Conservation (phyloP, 2,797 vertebrate genomes). For the Phyllotis vaccarum region DNA sequence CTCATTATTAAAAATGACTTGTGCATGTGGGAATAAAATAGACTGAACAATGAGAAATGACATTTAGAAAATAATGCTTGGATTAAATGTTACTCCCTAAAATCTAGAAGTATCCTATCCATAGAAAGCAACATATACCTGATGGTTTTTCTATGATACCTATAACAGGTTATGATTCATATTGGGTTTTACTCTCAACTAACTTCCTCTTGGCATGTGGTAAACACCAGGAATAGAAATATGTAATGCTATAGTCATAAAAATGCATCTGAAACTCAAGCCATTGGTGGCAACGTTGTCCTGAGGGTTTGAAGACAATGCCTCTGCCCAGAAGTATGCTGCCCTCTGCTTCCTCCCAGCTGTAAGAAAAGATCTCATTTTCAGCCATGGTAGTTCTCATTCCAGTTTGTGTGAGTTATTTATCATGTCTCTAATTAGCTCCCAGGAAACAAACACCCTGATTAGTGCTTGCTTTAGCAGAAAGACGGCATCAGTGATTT, state of each 20-base stretch:
- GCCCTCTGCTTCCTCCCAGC: neutral
- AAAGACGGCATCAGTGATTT: conserved; percentile 46
- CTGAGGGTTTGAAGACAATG: neutral
- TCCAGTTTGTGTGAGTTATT: neutral
- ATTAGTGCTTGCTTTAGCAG: conserved; percentile 24
- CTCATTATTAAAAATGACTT: conserved; percentile 76
- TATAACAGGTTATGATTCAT: conserved; percentile 10
- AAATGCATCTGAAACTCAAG: neutral
- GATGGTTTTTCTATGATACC: neutral
- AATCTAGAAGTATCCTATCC: conserved; percentile 13
- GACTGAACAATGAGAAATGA: conserved; percentile 55
- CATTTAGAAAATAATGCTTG: conserved; percentile 69
- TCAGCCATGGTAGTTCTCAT: neutral
- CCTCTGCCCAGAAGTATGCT: neutral
- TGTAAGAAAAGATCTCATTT: conserved; percentile 3
- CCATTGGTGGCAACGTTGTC: neutral
- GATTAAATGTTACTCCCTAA: conserved; percentile 22
- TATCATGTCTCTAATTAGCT: conserved; percentile 33
- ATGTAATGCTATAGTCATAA: neutral
- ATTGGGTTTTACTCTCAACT: neutral
- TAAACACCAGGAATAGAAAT: neutral
- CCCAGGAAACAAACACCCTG: neutral
- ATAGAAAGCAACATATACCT: conserved; percentile 2
- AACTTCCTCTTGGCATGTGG: neutral
- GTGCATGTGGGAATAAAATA: conserved; percentile 57